A percentile compares a stretch with the other conserved stretches of the same genome.
Evolutionary conservation across 1,140 invertebrate genomes (phyloP).

Genomic region (Aporrectodea caliginosa): DNA sequence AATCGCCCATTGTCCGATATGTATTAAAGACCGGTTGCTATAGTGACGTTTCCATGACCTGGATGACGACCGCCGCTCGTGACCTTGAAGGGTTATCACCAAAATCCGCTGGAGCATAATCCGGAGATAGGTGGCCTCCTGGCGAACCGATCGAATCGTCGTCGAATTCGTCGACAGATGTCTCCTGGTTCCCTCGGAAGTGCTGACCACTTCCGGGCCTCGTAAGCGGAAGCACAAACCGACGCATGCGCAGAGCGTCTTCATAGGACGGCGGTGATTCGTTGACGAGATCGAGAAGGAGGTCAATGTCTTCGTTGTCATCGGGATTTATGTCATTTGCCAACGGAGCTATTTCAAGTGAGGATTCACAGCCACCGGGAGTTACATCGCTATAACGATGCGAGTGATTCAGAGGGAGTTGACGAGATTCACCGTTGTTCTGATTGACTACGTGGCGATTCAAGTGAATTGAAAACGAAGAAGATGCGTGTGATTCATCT

Average conservation of each 20-base stretch:
- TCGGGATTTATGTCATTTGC: not conserved
- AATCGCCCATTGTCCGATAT: too few species aligned
- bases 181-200: not conserved
- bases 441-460: too few species aligned
- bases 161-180: not conserved
- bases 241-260: not conserved
- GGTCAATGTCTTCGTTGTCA: not conserved
- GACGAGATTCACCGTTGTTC: too few species aligned
- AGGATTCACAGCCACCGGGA: not conserved
- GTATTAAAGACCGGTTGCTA: not conserved
- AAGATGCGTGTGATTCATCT: too few species aligned
- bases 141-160: not conserved
- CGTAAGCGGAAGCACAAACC: too few species aligned
- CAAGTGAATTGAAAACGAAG: too few species aligned
- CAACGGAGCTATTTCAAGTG: not conserved
- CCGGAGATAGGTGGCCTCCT: too few species aligned
- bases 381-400: not conserved
- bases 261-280: not conserved
- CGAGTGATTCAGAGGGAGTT: too few species aligned
- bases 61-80: not conserved
- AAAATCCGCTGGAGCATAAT: not conserved
- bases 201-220: too few species aligned
- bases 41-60: not conserved
- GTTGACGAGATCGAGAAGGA: not conserved
- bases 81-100: not conserved